These are phyloP conservation scores for Hemaris fuciformis DNA, from an alignment of 2,888 invertebrate species.

Conservation along the genomic window DNA sequence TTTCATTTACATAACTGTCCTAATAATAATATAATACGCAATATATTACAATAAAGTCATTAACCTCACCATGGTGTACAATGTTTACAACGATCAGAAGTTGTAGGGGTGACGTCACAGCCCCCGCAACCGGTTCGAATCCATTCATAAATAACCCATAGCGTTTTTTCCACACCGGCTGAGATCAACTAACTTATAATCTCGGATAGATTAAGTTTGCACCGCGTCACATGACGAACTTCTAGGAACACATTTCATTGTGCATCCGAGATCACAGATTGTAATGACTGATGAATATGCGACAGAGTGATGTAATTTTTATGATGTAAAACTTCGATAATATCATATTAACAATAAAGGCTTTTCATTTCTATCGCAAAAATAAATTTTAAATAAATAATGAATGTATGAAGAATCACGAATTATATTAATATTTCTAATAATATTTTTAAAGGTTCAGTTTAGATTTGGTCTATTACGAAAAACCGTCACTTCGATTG, in stretches of 20 bases:
- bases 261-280: not conserved
- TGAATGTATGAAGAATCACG: no score
- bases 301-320: not conserved
- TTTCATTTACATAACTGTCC: no score
- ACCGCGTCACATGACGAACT: not conserved
- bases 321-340: no score
- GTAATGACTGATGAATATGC: not conserved
- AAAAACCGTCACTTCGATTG: no score
- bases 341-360: no score
- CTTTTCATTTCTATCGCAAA: no score
- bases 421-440: no score
- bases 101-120: conserved; percentile 9
- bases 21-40: not conserved
- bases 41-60: not conserved
- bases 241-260: not conserved
- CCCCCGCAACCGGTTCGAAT: not conserved
- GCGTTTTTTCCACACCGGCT: not conserved
- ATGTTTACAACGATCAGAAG: conserved; percentile 7
- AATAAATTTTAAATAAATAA: no score
- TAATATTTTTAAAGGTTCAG: no score
- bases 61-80: not conserved
- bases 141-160: conserved; percentile 16
- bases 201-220: conserved; percentile 4
- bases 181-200: conserved; percentile 11
- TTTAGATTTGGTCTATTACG: no score